Base-by-base conservation (phyloP, 2,113 vertebrate species). In the Amblyopsis rosae region DNA sequence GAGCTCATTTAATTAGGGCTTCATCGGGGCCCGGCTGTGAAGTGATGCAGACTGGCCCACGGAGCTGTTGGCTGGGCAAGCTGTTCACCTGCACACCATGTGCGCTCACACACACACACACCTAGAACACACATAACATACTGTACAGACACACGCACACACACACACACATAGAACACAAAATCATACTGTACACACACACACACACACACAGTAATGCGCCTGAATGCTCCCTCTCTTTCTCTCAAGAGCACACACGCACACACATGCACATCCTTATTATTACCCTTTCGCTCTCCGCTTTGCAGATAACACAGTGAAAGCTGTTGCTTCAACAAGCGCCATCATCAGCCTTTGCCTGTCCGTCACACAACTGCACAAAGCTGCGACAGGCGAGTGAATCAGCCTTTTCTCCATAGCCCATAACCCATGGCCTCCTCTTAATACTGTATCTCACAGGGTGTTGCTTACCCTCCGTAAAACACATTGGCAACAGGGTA, bases 21-120 rank as follows among this genome's bases (percentile, higher is more conserved):
- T 79, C 80, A 84, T 84, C 16, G 59, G 69, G 26, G 78, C 75
- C 83, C 81, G 86, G 90, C 82, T 87, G 87, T 86, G 78, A 90
- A 93, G 86, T 84, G 89, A 90, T 89, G 90, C 90, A 87, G 85
- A 77, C 77, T 85, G 67, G 89, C 90, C 90, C 26, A 84, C 77
- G 84, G 90, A 89, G 60, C 73, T 80, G 76, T 80, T 80, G 84
- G 86, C 88, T 76, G 77, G 45, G 89, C 92, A 92, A 93, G 90
- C 91, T 93, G 91, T 92, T 93, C 91, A 91, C 91, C 88, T 90
- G 88, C 78, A 85, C 75, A 15, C 10, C 61, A 56, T 50, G 26
- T 59, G 59, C 60, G 16, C 70, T 59, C 57, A 55, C 41, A 26
- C 62, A 56, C 32, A 69, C 50, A 61, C 63, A 50, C n/a, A n/a